Base-by-base conservation (phyloP, 2,113 vertebrate genomes). In the Pangasianodon gigas region DNA sequence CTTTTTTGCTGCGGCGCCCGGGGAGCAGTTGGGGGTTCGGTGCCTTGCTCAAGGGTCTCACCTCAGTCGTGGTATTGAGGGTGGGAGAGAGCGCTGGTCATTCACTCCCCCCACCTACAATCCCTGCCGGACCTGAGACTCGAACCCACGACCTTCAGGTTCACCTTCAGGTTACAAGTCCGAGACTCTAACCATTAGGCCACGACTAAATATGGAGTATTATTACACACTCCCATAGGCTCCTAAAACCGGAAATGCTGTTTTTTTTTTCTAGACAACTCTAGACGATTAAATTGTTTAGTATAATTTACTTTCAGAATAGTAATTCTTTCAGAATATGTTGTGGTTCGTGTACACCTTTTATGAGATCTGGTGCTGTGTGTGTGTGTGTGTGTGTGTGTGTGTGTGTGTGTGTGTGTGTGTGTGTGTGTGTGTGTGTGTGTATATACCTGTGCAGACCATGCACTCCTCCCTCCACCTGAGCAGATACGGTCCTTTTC, bases 401-500 rank as follows among this genome's bases (percentile, higher is more conserved):
- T 71, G 91, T 83, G 19, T 83, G 19, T 46, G 6, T 71, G 16
- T 18, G 60, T 24, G n/a, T n/a, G n/a, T 83, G 18, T 44, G 6
- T 71, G 16, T 3, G 37, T 74, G 37, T 46, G 86, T 75, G 91
- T 79, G 8, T 26, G 7, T 74, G 6, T 75, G 91, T 79, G 18
- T 18, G 60, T 24, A 14, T 29, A 51, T 41, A 99, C 98, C 98
- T 98, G 95, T 99, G 98, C 77, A 99, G 95, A 90, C 98, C 93
- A 1, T 99, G 98, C 60, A 99, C 98, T 2, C 98, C 98, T 82
- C 98, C 98, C 95, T 99, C 98, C 93, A 97, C 95, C 92, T 99
- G 98, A 80, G 98, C 98, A 0, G 98, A 99, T 0, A 96, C 91
- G 0, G 98, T 99, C 94, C 98, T 97, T 95, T 97, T 99, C 93